Conservation (phyloP, 1,140 invertebrate species). For the Hormaphis cornu region DNA sequence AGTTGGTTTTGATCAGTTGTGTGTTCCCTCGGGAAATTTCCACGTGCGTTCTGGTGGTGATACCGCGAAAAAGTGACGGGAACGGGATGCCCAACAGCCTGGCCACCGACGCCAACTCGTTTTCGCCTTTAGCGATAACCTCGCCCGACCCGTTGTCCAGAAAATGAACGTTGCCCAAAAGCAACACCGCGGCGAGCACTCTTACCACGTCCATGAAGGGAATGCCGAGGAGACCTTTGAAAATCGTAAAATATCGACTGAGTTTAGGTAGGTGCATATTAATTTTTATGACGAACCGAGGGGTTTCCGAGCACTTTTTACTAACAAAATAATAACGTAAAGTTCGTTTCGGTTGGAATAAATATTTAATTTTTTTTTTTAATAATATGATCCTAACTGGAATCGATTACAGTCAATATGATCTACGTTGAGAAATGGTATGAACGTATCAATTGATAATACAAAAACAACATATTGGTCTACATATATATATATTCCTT, state of each 20-base stretch:
- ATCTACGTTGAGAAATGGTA: too few relatives aligned
- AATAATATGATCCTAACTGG: too few relatives aligned
- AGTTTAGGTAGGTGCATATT: neutral
- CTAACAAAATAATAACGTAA: too few relatives aligned
- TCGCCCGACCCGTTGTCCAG: conserved; percentile 56
- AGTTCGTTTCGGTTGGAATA: too few relatives aligned
- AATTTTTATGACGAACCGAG: too few relatives aligned
- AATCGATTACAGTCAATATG: too few relatives aligned
- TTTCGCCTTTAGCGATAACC: conserved; percentile 64
- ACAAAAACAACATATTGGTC: too few relatives aligned
- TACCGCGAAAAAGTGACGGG: conserved; percentile 63
- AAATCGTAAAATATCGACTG: neutral
- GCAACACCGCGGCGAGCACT: conserved; percentile 77
- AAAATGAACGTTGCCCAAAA: conserved; percentile 86
- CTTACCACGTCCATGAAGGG: conserved; percentile 87
- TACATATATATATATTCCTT: too few relatives aligned
- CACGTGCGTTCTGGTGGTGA: conserved; percentile 68
- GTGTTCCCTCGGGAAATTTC: conserved; percentile 55
- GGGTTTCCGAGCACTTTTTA: too few relatives aligned
- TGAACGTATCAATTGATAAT: too few relatives aligned
- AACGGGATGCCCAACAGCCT: conserved; percentile 69
- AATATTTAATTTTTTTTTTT: too few relatives aligned
- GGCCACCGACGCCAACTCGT: conserved; percentile 74
- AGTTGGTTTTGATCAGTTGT: conserved; percentile 70
- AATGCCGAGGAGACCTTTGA: conserved; percentile 70